Evolutionary conservation across 2,797 vertebrate genomes (phyloP), one percentile per base, ranked within the genome.

Genomic region (Taenioides sp.): DNA sequence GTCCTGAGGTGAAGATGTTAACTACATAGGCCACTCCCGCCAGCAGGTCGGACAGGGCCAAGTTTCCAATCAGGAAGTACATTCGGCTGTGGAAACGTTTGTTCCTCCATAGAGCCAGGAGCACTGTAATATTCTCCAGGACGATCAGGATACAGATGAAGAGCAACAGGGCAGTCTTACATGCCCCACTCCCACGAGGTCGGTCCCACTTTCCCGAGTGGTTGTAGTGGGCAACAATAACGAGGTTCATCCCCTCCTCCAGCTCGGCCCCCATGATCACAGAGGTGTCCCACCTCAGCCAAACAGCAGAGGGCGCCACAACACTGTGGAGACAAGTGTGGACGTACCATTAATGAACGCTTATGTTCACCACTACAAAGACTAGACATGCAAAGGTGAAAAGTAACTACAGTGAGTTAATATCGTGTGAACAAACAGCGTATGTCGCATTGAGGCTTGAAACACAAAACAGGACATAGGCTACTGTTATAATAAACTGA

Each of bases 81-180:
- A 93, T 95, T 74, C 92, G 93, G 31, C 91, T 94, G 86, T 95
- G 94, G 82, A 95, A 93, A 65, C 93, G 93, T 72, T 94, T 94
- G 90, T 94, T 94, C 69, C 90, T 88, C 89, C 93, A 93, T 20
- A 95, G 86, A 1, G 93, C 92, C 9, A 94, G 88, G 50, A 95
- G 89, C 16, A 95, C 94, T 0, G 83, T 94, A 4, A 94, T 57
- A 66, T 95, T 95, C 88, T 95, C 94, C 88, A 95, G 77, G 10
- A 94, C 91, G 1, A 94, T 95, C 69, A 94, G 83, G 61, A 85
- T 68, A 12, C 93, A 94, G 83, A 94, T 91, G 84, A 93, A 73
- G 54, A 94, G 88, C 76, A 93, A 85, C 71, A 94, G 75, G 0
- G 69, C 85, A 55, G 37, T 93, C 85, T 94, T 93, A 27, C 87